Conservation (phyloP, 1,140 invertebrate species). For the Muscidifurax raptorellus region DNA sequence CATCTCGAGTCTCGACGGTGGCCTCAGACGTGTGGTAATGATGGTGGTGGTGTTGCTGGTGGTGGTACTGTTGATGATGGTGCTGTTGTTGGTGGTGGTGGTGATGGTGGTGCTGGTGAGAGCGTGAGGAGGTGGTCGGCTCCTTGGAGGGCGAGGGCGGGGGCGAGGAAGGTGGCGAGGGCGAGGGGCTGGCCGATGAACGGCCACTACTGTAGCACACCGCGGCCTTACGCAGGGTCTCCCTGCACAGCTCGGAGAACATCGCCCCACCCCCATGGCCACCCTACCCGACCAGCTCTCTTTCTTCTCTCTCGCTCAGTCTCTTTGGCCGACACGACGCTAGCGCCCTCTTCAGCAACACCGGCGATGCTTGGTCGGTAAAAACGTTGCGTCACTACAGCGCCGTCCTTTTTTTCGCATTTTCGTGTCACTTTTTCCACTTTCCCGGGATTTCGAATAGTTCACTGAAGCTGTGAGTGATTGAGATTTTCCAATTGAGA, state of each 20-base stretch:
- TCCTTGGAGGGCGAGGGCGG: constrained; percentile 72
- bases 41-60: neutral
- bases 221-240: constrained; percentile 78
- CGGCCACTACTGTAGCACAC: constrained; percentile 74
- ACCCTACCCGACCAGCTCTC: constrained; percentile 54
- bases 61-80: constrained; percentile 5
- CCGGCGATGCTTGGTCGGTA: neutral
- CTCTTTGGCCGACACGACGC: neutral
- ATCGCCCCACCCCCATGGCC: constrained; percentile 74
- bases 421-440: neutral
- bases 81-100: neutral
- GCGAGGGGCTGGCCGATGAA: constrained; percentile 68
- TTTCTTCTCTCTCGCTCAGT: neutral
- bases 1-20: constrained; percentile 53
- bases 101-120: neutral
- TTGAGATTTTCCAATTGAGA: neutral
- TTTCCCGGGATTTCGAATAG: neutral
- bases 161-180: constrained; percentile 72
- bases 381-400: neutral
- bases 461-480: neutral
- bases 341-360: neutral
- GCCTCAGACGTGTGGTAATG: constrained; percentile 1
- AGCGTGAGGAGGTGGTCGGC: constrained; percentile 33
- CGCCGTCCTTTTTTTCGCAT: neutral
- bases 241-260: constrained; percentile 80